Base-by-base conservation (phyloP, 1,140 invertebrate genomes). In the Ips nitidus region DNA sequence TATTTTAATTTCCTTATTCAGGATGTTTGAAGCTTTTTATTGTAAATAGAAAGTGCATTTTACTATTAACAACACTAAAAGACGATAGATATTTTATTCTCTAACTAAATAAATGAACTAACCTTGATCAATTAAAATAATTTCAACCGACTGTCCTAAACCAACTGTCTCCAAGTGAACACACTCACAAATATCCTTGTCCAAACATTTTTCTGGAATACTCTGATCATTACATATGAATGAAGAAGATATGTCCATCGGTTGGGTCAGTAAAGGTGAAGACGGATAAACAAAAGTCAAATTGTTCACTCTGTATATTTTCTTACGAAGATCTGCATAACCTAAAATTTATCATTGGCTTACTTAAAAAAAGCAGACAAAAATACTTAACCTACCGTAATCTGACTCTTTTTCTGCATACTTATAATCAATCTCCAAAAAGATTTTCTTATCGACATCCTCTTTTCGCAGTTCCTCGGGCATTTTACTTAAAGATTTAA, bases 121-220 rank as follows among this genome's bases (percentile, higher is more conserved):
- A 91, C 89, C 89, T 86, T 88, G 85, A 81, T 91, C 87, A 40
- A 89, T 82, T 59, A 91, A 82, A 47, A 90, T 78, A 1, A 91
- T 79, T 77, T 91, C 89, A 1, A 90, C 88, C 1, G 84, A 85
- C 0, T 86, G 81, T 4, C 84, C 84, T 6, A 90, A 77, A 0
- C 85, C 84, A 4, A 91, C 80, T 39, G 84, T 78, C 62, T 88
- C 84, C 22, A 90, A 79, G 68, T 91, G 88, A 4, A 89, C 87
- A 75, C 90, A 91, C 71, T 87, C 84, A 74, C 87, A 88, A 40
- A 81, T 76, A 70, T 82, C 79, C n/a, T 82, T 78, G 2, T 79
- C 77, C 2, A 73, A 57, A 37, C 83, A 85, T 2, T 80, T 78
- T 38, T 71, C 64, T 1, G 79, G 80, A 8, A 74, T 69, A 8